A percentile compares a stretch with the other conserved stretches of the same genome.
Conservation (phyloP, 2,113 vertebrate genomes). For the Diphyllodes magnificus region DNA sequence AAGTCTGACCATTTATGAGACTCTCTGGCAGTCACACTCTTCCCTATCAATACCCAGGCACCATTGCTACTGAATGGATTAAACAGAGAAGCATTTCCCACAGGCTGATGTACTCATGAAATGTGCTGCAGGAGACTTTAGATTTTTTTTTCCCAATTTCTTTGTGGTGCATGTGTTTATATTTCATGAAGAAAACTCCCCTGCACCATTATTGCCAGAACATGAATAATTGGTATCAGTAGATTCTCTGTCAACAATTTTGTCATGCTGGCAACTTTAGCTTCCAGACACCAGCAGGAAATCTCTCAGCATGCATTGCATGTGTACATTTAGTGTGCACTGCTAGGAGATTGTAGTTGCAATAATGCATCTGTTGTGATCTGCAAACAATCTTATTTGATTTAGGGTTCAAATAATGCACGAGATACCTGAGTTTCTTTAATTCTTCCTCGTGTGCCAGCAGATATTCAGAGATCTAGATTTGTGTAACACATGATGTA, state of each 20-base stretch:
- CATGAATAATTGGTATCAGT: not conserved
- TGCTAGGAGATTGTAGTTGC: not conserved
- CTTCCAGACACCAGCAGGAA: not conserved
- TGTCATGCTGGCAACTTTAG: not conserved
- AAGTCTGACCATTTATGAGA: not conserved
- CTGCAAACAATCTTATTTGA: not conserved
- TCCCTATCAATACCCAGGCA: not conserved
- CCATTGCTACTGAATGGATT: not conserved
- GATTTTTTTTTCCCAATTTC: not conserved
- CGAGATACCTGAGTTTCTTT: not conserved
- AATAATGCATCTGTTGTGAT: not conserved
- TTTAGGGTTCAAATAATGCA: not conserved
- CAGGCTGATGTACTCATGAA: not conserved
- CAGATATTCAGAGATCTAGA: not conserved
- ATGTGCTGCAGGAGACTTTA: not conserved
- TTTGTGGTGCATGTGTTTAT: not conserved
- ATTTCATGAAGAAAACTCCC: not conserved
- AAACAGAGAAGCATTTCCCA: not conserved
- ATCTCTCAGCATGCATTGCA: not conserved
- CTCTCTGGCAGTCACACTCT: not conserved
- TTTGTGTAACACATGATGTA: not conserved
- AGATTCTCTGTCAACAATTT: not conserved
- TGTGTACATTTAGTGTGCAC: not conserved
- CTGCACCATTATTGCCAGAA: not conserved
- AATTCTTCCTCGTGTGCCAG: not conserved